Percentiles rank a stretch among this genome's conserved stretches.
Conservation (phyloP, 1,140 invertebrate species). For the Semibalanus balanoides region DNA sequence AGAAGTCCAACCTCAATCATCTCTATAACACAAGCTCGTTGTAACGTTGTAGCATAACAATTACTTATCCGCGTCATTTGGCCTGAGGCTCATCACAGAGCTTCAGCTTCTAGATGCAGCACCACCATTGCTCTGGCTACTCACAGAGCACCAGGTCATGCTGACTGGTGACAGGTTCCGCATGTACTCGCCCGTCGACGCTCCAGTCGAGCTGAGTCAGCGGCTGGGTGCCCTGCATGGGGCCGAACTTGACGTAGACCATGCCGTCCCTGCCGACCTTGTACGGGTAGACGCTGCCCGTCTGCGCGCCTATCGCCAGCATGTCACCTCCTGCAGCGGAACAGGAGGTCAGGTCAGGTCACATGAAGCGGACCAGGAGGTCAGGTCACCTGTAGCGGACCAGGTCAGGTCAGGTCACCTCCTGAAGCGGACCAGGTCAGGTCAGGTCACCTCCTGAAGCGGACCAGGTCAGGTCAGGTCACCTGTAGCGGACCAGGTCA, state of each 20-base stretch:
- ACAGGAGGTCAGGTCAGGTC: not conserved
- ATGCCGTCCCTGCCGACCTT: conserved; percentile 68
- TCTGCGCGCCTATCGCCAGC: conserved; percentile 79
- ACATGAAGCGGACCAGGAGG: not conserved
- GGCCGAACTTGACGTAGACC: conserved; percentile 72
- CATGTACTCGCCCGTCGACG: conserved; percentile 64
- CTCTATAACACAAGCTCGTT: too few relatives aligned
- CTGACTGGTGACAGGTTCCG: conserved; percentile 81
- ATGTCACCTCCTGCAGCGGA: conserved; percentile 59
- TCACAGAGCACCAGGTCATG: conserved; percentile 81
- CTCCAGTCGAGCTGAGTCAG: conserved; percentile 81
- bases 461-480: not conserved
- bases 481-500: not conserved
- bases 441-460: not conserved
- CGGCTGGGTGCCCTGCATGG: conserved; percentile 65
- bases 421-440: too few relatives aligned
- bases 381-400: not conserved
- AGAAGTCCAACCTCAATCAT: too few relatives aligned
- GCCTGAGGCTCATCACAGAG: too few relatives aligned
- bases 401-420: not conserved
- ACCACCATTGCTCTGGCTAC: conserved; percentile 24
- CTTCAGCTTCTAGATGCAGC: too few relatives aligned
- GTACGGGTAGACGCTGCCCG: conserved; percentile 70
- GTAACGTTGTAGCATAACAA: too few relatives aligned
- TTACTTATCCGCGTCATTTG: too few relatives aligned